Evolutionary conservation across 2,888 invertebrate species (phyloP).

Genomic region (Plagiodera versicolora): DNA sequence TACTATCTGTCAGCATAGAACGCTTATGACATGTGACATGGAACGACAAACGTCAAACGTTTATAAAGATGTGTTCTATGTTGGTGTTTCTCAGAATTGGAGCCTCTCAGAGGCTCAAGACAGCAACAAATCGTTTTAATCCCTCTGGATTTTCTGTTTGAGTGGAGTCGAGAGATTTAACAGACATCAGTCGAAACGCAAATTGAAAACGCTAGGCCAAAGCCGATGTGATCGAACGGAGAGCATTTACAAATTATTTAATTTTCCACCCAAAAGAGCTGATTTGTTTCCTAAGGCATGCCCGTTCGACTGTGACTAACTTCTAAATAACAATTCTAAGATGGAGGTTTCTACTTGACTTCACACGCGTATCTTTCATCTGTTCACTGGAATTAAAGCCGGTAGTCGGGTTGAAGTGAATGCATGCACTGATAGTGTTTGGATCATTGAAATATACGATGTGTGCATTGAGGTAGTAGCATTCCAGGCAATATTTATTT

Average conservation of each 20-base stretch:
- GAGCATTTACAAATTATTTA: slow-evolving; percentile 54
- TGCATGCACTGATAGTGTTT: background rate
- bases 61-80: too few species aligned
- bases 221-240: slow-evolving; percentile 44
- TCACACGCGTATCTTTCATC: slow-evolving; percentile 14
- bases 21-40: too few species aligned
- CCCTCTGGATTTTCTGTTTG: slow-evolving; percentile 36
- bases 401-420: slow-evolving; percentile 1
- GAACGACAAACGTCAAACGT: too few species aligned
- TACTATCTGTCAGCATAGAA: too few species aligned
- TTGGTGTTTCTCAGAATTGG: too few species aligned
- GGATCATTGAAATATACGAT: slow-evolving; percentile 1
- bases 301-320: slow-evolving; percentile 49
- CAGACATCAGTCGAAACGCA: slow-evolving; percentile 35
- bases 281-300: slow-evolving; percentile 51
- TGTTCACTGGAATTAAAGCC: slow-evolving; percentile 7
- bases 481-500: too few species aligned
- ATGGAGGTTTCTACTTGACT: slow-evolving; percentile 25
- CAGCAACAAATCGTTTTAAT: slow-evolving; percentile 33
- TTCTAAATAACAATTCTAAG: slow-evolving; percentile 44
- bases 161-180: slow-evolving; percentile 30
- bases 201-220: slow-evolving; percentile 37
- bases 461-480: background rate
- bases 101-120: too few species aligned
- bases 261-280: slow-evolving; percentile 53